Evolutionary conservation across 1,140 invertebrate species (phyloP), one percentile per base, ranked within the genome.

Genomic region (Adoxophyes honmai): DNA sequence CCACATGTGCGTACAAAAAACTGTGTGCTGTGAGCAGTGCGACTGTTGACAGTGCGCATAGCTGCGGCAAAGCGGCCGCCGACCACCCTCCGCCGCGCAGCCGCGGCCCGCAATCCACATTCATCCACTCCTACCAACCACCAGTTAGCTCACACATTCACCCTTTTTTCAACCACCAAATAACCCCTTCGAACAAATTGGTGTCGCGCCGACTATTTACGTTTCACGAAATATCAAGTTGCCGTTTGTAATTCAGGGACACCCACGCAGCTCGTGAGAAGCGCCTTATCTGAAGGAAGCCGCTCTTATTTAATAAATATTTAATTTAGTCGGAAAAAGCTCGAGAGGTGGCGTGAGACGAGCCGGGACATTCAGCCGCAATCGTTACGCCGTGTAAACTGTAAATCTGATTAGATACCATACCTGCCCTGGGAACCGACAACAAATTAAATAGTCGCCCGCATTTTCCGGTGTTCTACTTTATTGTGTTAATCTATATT

Each of bases 1-100:
- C 67, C 81, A 85, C 77, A 83, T 83, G 82, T 82, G 82, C 64
- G 62, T 57, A 76, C 75, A 85, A 88, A 86, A 85, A 88, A 81
- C 66, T 75, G 72, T 82, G 76, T 81, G 70, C 64, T 61, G 59
- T 61, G 71, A 75, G 71, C 71, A 73, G 72, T 75, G 73, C 66
- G 67, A 34, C 66, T 87, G 81, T 87, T 87, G 84, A 87, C 81
- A 87, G 68, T 86, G 73, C 76, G 78, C 84, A 87, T 87, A 87
- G 76, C 75, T 81, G 73, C 62, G 70, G 66, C 74, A 68, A 70
- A 70, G 72, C 66, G 66, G 37, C 64, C 62, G 56, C 52, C 75
- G 75, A 76, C 80, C 77, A 78, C 80, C 78, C 77, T 72, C 55
- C 21, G 21, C 21, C 2, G 21, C 21, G 21, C 21, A 6, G 21